Evolutionary conservation across 2,113 vertebrate species (phyloP).

Genomic region (Corvus moneduloides): DNA sequence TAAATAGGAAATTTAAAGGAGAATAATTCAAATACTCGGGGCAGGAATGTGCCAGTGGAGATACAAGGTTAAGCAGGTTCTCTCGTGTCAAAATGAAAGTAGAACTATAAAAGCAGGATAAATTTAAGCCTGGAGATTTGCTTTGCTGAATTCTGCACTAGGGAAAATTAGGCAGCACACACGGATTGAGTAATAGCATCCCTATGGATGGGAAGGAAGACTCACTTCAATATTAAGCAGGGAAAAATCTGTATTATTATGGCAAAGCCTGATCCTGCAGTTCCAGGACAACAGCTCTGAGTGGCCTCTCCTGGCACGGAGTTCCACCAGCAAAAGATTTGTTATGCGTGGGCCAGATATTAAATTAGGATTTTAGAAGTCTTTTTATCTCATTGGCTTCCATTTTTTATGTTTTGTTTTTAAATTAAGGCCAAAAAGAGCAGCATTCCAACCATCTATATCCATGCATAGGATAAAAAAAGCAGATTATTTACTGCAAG

Average conservation of each 20-base stretch:
- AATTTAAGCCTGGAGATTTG: not conserved
- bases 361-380: not conserved
- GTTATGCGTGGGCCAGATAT: fast-evolving
- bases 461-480: fast-evolving
- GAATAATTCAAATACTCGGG: not conserved
- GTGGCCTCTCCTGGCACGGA: not conserved
- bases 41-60: fast-evolving
- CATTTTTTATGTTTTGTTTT: not conserved
- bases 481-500: not conserved
- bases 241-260: not conserved
- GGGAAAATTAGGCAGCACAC: not conserved
- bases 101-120: not conserved
- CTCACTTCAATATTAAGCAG: not conserved
- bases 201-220: not conserved
- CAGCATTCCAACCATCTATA: not conserved
- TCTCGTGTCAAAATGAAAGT: not conserved
- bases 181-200: not conserved
- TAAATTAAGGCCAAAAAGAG: not conserved
- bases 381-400: not conserved
- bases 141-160: not conserved
- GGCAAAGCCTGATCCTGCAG: not conserved
- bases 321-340: not conserved
- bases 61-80: not conserved
- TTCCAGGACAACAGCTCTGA: not conserved
- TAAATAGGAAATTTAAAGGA: not conserved